Percentiles rank a stretch among this genome's conserved stretches.
Conservation (phyloP, 2,797 vertebrate species). For the Crypturellus tataupa region DNA sequence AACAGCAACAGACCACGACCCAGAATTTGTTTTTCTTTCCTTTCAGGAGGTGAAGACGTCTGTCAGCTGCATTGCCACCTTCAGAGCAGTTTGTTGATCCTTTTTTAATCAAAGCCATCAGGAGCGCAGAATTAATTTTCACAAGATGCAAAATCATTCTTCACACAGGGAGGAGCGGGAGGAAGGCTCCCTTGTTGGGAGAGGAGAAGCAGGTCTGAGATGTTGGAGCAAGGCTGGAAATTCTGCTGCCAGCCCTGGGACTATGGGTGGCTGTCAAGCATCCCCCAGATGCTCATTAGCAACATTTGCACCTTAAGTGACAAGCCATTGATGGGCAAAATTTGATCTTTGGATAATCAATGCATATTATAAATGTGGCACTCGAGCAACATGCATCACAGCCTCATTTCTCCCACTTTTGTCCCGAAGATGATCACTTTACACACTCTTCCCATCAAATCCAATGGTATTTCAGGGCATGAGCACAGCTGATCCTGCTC, state of each 20-base stretch:
- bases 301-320: background rate
- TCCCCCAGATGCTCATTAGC: background rate
- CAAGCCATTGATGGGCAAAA: background rate
- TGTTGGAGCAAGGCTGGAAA: background rate
- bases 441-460: background rate
- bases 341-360: background rate
- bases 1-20: background rate
- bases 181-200: background rate
- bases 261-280: background rate
- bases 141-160: background rate
- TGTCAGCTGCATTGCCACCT: conserved; percentile 21
- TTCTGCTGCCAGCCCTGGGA: background rate
- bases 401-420: background rate
- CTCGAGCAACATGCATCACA: background rate
- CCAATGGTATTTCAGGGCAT: rapidly evolving
- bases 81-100: background rate
- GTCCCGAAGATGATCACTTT: background rate
- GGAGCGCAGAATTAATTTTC: conserved; percentile 42
- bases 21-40: background rate
- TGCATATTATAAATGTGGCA: background rate
- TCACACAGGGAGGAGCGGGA: background rate
- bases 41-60: background rate
- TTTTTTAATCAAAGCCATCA: conserved; percentile 36
- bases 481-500: rapidly evolving
- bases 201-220: background rate